phyloP scores from a whole-genome alignment of 2,797 vertebrate genomes.

The Neomorphus geoffroyi region DNA sequence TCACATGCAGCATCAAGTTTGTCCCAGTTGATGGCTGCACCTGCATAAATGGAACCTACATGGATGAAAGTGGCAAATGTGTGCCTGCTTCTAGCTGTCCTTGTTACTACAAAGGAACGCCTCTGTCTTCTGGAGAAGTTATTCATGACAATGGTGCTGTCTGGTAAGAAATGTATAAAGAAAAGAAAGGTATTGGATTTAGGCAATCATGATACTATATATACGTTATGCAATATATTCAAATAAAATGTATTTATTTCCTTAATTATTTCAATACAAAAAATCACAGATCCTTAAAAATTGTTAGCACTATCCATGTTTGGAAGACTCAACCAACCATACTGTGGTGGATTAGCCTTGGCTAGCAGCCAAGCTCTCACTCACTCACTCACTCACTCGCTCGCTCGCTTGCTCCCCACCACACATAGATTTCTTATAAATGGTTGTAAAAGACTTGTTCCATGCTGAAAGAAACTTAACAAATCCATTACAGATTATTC shows the following conservation, averaged over 20 bases:
- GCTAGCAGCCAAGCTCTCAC: background rate
- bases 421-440: background rate
- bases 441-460: background rate
- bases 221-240: background rate
- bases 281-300: background rate
- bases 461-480: background rate
- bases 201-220: background rate
- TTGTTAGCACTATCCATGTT: background rate
- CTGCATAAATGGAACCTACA: slow-evolving; percentile 80
- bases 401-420: background rate
- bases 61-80: slow-evolving; percentile 83
- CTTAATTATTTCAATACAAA: background rate
- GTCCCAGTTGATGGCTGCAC: slow-evolving; percentile 84
- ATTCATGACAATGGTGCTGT: slow-evolving; percentile 77
- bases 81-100: slow-evolving; percentile 81
- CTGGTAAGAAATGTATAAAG: slow-evolving; percentile 78
- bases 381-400: background rate
- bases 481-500: background rate
- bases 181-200: background rate
- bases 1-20: slow-evolving; percentile 80
- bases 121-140: slow-evolving; percentile 81
- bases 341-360: background rate
- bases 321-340: background rate
- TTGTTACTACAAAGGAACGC: slow-evolving; percentile 81
- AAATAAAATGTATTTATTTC: background rate